These are phyloP conservation scores for Odocoileus virginianus DNA, from an alignment of 2,113 vertebrate species.

Conservation along the genomic window DNA sequence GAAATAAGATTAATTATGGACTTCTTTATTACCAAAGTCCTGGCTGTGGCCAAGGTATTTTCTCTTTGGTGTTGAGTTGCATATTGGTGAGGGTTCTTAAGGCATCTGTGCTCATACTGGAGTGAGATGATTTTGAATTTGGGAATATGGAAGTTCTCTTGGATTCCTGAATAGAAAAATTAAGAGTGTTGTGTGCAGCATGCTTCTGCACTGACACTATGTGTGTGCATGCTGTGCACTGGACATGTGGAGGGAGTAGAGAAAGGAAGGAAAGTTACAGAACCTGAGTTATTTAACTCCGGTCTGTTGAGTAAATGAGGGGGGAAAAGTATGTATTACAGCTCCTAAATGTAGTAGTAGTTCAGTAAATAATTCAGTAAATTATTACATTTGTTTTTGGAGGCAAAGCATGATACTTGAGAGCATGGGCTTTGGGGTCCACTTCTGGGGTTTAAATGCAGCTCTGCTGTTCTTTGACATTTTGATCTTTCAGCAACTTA, in stretches of 20 bases:
- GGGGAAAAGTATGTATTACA: neutral
- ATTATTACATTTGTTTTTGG: slow-evolving; percentile 12
- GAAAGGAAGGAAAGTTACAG: neutral
- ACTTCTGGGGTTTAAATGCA: neutral
- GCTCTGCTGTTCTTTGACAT: neutral
- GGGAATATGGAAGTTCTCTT: neutral
- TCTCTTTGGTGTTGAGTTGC: neutral
- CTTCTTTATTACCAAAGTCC: neutral
- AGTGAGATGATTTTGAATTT: slow-evolving; percentile 25
- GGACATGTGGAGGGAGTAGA: neutral
- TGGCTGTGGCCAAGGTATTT: neutral
- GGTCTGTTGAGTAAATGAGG: neutral
- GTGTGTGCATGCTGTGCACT: neutral
- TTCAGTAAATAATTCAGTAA: neutral
- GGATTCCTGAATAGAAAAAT: slow-evolving; percentile 15
- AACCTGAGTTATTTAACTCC: neutral
- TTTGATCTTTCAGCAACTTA: neutral
- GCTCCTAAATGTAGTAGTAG: neutral
- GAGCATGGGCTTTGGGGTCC: neutral
- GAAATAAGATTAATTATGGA: neutral
- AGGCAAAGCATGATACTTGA: neutral
- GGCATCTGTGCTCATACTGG: neutral
- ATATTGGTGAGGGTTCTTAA: neutral
- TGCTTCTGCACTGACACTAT: neutral
- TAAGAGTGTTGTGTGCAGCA: neutral